These are phyloP conservation scores for Pseudonaja textilis DNA, from an alignment of 2,113 vertebrate species.

Conservation along the genomic window DNA sequence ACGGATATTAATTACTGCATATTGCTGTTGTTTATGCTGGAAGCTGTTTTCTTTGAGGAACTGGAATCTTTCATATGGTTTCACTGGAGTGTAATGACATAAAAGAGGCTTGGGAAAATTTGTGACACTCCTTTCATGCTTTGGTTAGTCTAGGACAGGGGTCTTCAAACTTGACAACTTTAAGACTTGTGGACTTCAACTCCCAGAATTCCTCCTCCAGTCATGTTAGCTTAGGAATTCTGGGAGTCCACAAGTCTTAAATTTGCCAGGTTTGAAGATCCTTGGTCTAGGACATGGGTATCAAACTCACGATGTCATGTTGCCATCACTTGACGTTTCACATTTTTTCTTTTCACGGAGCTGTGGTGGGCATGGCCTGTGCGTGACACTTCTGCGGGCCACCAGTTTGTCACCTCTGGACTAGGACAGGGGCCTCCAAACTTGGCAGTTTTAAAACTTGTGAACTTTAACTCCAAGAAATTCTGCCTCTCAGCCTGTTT, in stretches of 20 bases:
- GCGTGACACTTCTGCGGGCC: no score
- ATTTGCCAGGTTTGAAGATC: no score
- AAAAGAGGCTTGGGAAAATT: slow-evolving; percentile 30
- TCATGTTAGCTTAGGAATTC: no score
- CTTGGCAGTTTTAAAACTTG: neutral
- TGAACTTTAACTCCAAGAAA: neutral
- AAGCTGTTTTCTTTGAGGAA: slow-evolving; percentile 31
- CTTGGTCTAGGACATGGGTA: neutral
- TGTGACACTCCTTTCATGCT: neutral
- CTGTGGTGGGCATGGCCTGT: no score
- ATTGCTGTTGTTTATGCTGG: slow-evolving; percentile 23
- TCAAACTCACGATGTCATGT: no score
- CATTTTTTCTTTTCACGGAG: no score
- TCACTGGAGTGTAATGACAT: slow-evolving; percentile 40
- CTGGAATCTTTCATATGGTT: slow-evolving; percentile 6
- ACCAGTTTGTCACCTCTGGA: no score
- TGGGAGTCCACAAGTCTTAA: no score
- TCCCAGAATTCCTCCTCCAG: no score
- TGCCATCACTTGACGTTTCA: no score
- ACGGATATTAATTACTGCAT: slow-evolving; percentile 35
- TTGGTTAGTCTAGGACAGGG: neutral
- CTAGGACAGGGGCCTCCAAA: neutral
- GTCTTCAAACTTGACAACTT: no score
- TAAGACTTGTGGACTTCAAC: no score
- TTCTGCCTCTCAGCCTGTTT: neutral